phyloP scores from a whole-genome alignment of 2,888 invertebrate species.

The Tortricodes alternella region DNA sequence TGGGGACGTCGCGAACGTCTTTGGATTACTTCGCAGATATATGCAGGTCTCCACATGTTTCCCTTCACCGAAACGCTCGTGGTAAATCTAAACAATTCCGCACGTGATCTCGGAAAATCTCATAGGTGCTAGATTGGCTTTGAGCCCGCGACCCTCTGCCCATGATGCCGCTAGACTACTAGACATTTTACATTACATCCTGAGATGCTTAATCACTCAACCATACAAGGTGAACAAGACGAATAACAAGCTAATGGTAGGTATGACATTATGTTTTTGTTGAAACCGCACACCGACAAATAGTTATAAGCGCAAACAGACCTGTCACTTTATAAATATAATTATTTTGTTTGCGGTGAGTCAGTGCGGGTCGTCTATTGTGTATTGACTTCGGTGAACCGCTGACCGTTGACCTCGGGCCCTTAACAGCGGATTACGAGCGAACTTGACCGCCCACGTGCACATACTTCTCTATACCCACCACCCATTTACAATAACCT shows the following conservation, averaged over 20 bases:
- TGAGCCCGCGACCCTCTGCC: too few species aligned
- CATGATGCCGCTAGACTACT: too few species aligned
- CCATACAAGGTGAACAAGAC: slow-evolving; percentile 18
- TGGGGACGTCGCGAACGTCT: too few species aligned
- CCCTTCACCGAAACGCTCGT: too few species aligned
- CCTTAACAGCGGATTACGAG: slow-evolving; percentile 63
- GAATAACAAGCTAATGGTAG: slow-evolving; percentile 18
- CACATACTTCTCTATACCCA: slow-evolving; percentile 42
- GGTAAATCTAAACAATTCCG: too few species aligned
- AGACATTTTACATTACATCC: too few species aligned
- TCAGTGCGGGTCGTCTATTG: slow-evolving; percentile 61
- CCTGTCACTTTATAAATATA: slow-evolving; percentile 58
- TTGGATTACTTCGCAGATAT: too few species aligned
- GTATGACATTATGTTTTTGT: slow-evolving; percentile 37
- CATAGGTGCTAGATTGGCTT: too few species aligned
- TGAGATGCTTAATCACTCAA: neutral
- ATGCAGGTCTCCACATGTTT: too few species aligned
- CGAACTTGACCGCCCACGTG: slow-evolving; percentile 76
- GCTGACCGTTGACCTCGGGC: slow-evolving; percentile 55
- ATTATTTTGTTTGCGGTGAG: slow-evolving; percentile 61
- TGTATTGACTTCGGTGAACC: slow-evolving; percentile 54
- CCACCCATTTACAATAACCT: slow-evolving; percentile 36
- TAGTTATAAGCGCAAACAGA: slow-evolving; percentile 64
- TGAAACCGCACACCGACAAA: slow-evolving; percentile 59
- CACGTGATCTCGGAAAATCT: too few species aligned